Base-by-base conservation (phyloP, 2,797 vertebrate genomes). In the Gymnopithys bicolor region DNA sequence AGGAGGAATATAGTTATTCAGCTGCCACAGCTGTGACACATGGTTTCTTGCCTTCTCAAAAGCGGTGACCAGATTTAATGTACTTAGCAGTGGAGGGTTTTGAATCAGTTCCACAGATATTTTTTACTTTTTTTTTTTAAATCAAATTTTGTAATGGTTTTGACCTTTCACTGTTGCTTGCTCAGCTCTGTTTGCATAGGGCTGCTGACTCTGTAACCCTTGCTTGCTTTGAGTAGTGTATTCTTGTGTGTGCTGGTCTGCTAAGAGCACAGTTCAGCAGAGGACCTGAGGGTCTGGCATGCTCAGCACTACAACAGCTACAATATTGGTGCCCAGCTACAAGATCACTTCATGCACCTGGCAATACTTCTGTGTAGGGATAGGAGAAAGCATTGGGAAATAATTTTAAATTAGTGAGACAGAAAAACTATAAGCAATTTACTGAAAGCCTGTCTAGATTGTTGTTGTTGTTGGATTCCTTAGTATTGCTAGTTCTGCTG, bases 11-110 rank as follows among this genome's bases (percentile, higher is more conserved):
- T 8, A 80, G 49, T 23, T 52, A 59, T 64, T 89, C 60, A 70
- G 63, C 41, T 92, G 27, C 58, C 74, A 55, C 45, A 69, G 41
- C 63, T 89, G 84, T 3, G 4, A 80, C 68, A 51, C 62, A 19
- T 58, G 30, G 30, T 89, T 93, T 91, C 56, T 95, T 70, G 45
- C 33, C 25, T 53, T 89, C 60, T 83, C 43, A 78, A 41, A 75
- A 87, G 37, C 33, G 84, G 52, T 84, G 74, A 56, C 53, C 14
- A 35, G 14, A 9, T 84, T 89, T 82, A 89, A 66, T 80, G 35
- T 52, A 33, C 24, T 81, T 33, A 86, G 30, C 30, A 64, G 33
- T 27, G 21, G 52, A 94, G 25, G 5, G 10, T 41, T 8, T 66
- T 75, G 46, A 71, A 62, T 68, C 21, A 68, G 46, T 94, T 89